These are phyloP conservation scores for Cremastobaeus sp. DNA, from an alignment of 2,888 invertebrate species.

Conservation along the genomic window DNA sequence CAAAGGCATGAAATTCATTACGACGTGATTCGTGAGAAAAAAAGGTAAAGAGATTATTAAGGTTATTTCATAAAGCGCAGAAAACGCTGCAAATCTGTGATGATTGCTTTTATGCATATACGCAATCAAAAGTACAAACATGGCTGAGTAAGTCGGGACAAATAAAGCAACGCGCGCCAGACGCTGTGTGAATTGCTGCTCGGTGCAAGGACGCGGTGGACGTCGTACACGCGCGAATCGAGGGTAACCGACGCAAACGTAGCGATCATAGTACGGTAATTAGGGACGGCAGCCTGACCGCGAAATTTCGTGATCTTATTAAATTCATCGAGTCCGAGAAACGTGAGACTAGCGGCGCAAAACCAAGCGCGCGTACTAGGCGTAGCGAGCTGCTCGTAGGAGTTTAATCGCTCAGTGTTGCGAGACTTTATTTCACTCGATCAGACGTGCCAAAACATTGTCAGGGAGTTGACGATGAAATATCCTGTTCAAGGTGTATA, in stretches of 20 bases:
- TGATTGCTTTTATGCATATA: conserved; percentile 58
- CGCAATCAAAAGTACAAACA: conserved; percentile 61
- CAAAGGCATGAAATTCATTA: conserved; percentile 57
- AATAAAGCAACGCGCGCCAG: conserved; percentile 55
- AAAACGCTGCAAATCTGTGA: conserved; percentile 50
- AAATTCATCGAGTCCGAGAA: conserved; percentile 59
- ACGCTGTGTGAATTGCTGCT: conserved; percentile 49
- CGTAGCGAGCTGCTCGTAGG: no score
- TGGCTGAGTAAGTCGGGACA: conserved; percentile 55
- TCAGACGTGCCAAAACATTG: no score
- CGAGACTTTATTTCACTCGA: no score
- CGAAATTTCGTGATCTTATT: conserved; percentile 76
- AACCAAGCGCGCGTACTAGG: conserved; percentile 16
- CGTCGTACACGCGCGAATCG: conserved; percentile 55
- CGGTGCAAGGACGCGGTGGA: conserved; percentile 56
- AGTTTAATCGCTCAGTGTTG: no score
- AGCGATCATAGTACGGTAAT: conserved; percentile 64
- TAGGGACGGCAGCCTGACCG: conserved; percentile 74
- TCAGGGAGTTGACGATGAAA: no score
- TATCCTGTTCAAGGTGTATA: no score
- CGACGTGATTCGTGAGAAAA: conserved; percentile 48
- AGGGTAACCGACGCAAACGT: conserved; percentile 59
- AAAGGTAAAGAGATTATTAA: conserved; percentile 58
- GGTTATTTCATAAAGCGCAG: conserved; percentile 58
- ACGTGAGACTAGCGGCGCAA: conserved; percentile 46